These are phyloP conservation scores for Cryptoprocta ferox DNA, from an alignment of 2,797 vertebrate genomes.

Conservation along the genomic window DNA sequence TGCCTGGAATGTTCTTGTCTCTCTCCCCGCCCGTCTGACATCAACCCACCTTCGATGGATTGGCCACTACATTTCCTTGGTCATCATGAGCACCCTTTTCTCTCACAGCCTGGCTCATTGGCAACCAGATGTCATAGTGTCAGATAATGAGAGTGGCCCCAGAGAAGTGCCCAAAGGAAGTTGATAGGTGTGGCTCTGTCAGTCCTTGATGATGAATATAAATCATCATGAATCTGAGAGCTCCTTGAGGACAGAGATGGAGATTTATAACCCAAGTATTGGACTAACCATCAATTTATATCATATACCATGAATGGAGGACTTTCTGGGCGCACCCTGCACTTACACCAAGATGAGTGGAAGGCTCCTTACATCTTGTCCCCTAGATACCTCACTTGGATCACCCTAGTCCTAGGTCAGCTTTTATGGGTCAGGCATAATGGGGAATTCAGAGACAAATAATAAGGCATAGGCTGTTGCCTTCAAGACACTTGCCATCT, in stretches of 20 bases:
- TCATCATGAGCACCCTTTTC: background rate
- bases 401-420: background rate
- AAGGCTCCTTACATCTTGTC: background rate
- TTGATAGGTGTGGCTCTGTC: background rate
- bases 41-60: background rate
- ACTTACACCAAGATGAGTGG: accelerated
- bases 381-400: no score
- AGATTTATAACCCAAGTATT: background rate
- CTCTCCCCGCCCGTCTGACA: background rate
- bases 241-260: background rate
- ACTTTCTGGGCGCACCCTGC: background rate
- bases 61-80: background rate
- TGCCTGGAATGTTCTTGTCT: background rate
- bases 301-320: background rate
- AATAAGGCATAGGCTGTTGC: background rate
- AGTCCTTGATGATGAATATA: background rate
- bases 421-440: background rate
- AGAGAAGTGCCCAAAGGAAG: background rate
- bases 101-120: background rate
- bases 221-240: background rate
- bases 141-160: background rate
- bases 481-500: background rate
- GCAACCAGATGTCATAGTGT: no score
- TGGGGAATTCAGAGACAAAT: background rate
- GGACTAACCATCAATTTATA: background rate